Conservation (phyloP, 2,113 vertebrate genomes). For the Crotalus tigris region DNA sequence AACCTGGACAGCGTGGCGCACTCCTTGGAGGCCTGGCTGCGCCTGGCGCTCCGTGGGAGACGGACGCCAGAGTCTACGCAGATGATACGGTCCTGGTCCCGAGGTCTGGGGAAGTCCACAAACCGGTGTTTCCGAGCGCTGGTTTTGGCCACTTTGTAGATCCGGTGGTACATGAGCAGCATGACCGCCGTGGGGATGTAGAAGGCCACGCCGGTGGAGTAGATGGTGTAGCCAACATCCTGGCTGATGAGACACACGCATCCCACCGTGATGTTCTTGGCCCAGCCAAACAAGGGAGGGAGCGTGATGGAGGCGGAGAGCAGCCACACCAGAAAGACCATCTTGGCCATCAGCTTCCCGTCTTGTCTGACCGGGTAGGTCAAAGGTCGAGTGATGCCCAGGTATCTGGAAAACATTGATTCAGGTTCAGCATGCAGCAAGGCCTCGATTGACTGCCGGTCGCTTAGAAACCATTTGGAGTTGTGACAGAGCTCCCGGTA, state of each 20-base stretch:
- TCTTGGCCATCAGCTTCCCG: slow-evolving; percentile 73
- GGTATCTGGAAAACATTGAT: slow-evolving; percentile 53
- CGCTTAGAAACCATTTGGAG: background rate
- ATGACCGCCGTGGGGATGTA: slow-evolving; percentile 75
- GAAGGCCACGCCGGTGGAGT: slow-evolving; percentile 74
- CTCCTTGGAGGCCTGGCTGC: slow-evolving; percentile 61
- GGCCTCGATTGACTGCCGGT: background rate
- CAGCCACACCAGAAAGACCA: slow-evolving; percentile 73
- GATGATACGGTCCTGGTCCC: slow-evolving; percentile 53
- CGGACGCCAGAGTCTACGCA: slow-evolving; percentile 58
- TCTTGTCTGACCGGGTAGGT: slow-evolving; percentile 70
- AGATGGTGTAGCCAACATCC: slow-evolving; percentile 73
- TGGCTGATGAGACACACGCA: slow-evolving; percentile 74
- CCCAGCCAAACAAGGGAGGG: slow-evolving; percentile 72
- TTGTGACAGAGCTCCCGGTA: background rate
- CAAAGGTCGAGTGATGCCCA: slow-evolving; percentile 70
- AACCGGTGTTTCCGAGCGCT: slow-evolving; percentile 72
- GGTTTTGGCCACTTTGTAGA: slow-evolving; percentile 71
- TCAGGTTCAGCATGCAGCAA: background rate
- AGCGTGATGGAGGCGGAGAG: slow-evolving; percentile 73
- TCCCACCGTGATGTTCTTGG: slow-evolving; percentile 69
- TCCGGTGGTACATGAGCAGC: slow-evolving; percentile 73
- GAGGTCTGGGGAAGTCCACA: slow-evolving; percentile 63
- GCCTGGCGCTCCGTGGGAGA: slow-evolving; percentile 52
- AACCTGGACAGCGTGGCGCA: slow-evolving; percentile 70